Evolutionary conservation across 2,888 invertebrate genomes (phyloP), one percentile per base, ranked within the genome.

Genomic region (Megastigmus dorsalis): DNA sequence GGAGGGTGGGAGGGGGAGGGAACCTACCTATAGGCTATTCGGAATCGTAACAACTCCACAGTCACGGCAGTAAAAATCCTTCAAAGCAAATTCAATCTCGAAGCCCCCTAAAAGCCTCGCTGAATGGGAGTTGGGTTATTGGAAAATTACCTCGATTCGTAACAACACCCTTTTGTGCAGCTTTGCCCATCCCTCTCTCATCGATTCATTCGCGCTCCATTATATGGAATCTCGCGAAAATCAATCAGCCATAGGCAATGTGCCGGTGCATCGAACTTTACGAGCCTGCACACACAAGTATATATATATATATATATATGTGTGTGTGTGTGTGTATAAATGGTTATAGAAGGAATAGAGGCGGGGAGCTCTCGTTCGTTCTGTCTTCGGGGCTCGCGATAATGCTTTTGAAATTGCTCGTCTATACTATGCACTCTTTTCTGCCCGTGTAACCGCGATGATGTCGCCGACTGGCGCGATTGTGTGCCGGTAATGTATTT

Each of bases 71-170:
- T 45, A 66, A 57, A 57, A 57, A 48, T 48, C 36, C 36, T n/a
- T 28, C 9, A 38, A n/a, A 33, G 45, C 55, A 57, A 50, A 69
- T 69, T 50, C 62, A 71, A 71, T 71, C 30, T 52, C 60, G 30
- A 36, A 26, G 33, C 18, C 38, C 6, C 6, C 59, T 48, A 52
- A 60, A 59, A 60, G 52, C 23, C 13, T 6, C 26, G 4, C 10
- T 28, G 62, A 52, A 52, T 38, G 23, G 13, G 7, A 38, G n/a
- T n/a, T n/a, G 30, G 23, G 43, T 54, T 55, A 54, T 57, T 45
- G 63, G 66, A 63, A 71, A 71, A 71, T 71, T 55, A 55, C 55
- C 43, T 48, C 28, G 28, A 38, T 23, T 55, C 63, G 63, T 52
- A 52, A 60, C 68, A 60, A 60, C 41, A 30, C 28, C 63, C 38